Conservation (phyloP, 1,140 invertebrate species). For the Dysdera silvatica region DNA sequence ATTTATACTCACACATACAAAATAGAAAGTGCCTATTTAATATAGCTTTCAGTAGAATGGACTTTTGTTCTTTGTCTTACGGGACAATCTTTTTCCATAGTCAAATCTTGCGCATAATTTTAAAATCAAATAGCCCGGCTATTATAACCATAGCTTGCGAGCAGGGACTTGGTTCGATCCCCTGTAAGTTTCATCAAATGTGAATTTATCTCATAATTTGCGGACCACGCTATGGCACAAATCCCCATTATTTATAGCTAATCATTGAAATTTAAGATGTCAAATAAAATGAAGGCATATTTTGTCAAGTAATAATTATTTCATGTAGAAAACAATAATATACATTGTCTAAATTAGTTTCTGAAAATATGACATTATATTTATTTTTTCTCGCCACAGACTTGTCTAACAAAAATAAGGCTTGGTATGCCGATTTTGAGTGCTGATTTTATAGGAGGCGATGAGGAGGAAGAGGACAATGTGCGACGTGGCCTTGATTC, state of each 20-base stretch:
- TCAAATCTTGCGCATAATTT: too few species aligned
- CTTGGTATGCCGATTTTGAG: slow-evolving; percentile 51
- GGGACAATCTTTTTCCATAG: too few species aligned
- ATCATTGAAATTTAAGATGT: not conserved
- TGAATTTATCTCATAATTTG: not conserved
- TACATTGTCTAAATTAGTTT: not conserved
- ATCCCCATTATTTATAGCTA: not conserved
- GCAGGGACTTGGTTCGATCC: too few species aligned
- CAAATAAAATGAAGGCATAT: not conserved
- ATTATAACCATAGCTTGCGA: too few species aligned
- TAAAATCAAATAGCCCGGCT: too few species aligned
- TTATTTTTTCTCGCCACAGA: slow-evolving; percentile 41
- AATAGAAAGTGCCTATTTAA: too few species aligned
- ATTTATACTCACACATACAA: too few species aligned
- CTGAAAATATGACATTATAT: not conserved
- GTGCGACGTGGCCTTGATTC: too few species aligned
- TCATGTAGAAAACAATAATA: not conserved
- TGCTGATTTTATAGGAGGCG: slow-evolving; percentile 38
- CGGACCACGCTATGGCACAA: not conserved
- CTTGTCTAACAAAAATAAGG: slow-evolving; percentile 53
- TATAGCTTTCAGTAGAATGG: too few species aligned
- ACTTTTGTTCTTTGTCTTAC: too few species aligned
- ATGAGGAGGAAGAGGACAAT: slow-evolving; percentile 34
- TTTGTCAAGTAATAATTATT: not conserved
- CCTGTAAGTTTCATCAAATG: not conserved